Base-by-base conservation (phyloP, 2,113 vertebrate genomes). In the Cyanistes caeruleus region DNA sequence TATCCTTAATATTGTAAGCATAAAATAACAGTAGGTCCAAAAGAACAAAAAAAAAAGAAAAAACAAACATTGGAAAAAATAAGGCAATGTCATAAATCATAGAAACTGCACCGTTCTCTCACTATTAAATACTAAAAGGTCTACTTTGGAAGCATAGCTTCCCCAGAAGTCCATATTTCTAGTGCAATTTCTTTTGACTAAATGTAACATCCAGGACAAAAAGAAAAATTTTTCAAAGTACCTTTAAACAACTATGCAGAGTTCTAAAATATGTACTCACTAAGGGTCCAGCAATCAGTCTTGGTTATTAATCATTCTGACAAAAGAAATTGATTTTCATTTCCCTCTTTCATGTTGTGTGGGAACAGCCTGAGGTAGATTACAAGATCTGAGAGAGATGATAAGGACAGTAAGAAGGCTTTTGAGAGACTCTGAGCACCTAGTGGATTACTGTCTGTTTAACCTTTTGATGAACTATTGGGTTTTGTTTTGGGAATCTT, bases 271-370 rank as follows among this genome's bases (percentile, higher is more conserved):
- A 72, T 7, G 76, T 76, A 65, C 33, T 87, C 41, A 76, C 51
- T 46, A 65, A 85, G 35, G 59, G 19, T 80, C 27, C 74, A 85
- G 39, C 55, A 73, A 89, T 85, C 74, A 87, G 67, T 43, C 78
- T 58, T 69, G 46, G 81, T 77, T 96, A 95, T 95, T 90, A 94
- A 87, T 94, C 78, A 93, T 70, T 55, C 52, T 80, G 82, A 84
- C 70, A 74, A 95, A 96, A 59, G 39, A 62, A 39, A 94, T 48
- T 91, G 74, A 90, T 94, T 96, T 93, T 90, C 18, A 63, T 93
- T 96, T 96, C 79, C 55, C 83, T 78, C 81, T 90, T 94, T 93
- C 82, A 74, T 67, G 82, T 91, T 94, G 67, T 0, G 0, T 89
- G 70, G 91, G 84, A 96, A 94, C 63, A 93, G 87, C 52, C 67